Evolutionary conservation across 1,140 invertebrate genomes (phyloP).

Genomic region (Calephelis nemesis): DNA sequence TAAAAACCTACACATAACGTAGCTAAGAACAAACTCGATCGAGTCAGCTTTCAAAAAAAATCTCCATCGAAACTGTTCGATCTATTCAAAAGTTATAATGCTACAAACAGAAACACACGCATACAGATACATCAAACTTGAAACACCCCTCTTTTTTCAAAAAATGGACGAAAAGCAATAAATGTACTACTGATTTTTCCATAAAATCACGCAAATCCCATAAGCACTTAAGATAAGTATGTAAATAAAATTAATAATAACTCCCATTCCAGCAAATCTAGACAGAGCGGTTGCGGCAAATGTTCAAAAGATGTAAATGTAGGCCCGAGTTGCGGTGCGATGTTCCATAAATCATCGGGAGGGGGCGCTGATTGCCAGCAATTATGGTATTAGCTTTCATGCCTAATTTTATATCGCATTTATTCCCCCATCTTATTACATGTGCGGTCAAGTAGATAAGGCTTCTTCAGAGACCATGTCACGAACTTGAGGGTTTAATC

Average conservation of each 20-base stretch:
- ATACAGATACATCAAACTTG: too few relatives aligned
- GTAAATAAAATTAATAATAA: constrained; percentile 38
- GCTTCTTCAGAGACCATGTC: constrained; percentile 1
- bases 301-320: constrained; percentile 66
- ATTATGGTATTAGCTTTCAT: constrained; percentile 75
- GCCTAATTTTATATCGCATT: constrained; percentile 66
- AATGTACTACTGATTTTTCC: not conserved
- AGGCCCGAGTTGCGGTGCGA: constrained; percentile 34
- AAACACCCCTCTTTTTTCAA: too few relatives aligned
- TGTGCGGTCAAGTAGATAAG: constrained; percentile 39
- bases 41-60: too few relatives aligned
- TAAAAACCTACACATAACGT: too few relatives aligned
- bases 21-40: too few relatives aligned
- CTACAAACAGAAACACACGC: too few relatives aligned
- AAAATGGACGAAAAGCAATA: not conserved
- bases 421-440: constrained; percentile 35
- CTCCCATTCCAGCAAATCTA: constrained; percentile 34
- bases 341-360: constrained; percentile 63
- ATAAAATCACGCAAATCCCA: constrained; percentile 3
- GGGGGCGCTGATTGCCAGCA: constrained; percentile 69
- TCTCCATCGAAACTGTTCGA: too few relatives aligned
- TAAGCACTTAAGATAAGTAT: constrained; percentile 9
- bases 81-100: too few relatives aligned
- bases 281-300: constrained; percentile 48
- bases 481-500: not conserved